A percentile compares a stretch with the other conserved stretches of the same genome.
Conservation (phyloP, 2,797 vertebrate species). For the Hydrolagus colliei region DNA sequence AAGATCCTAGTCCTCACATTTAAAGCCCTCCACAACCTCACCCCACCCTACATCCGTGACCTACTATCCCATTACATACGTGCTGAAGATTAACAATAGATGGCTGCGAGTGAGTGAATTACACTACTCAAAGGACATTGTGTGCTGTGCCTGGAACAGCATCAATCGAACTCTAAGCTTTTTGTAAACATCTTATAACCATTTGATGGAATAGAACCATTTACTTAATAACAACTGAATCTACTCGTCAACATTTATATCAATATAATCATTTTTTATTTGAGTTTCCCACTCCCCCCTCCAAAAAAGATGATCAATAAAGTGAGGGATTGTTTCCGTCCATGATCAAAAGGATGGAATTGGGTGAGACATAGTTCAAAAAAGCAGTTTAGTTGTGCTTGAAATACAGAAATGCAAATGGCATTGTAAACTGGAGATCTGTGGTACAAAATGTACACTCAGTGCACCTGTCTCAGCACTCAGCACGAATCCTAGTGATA, state of each 20-base stretch:
- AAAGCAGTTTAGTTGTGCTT: background rate
- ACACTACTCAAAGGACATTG: background rate
- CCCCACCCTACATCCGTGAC: too few species aligned
- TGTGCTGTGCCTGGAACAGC: constrained; percentile 12
- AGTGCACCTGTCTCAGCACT: constrained; percentile 13
- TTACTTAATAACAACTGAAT: background rate
- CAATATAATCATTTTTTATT: background rate
- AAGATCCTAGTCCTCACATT: too few species aligned
- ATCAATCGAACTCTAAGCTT: background rate
- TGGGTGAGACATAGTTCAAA: background rate
- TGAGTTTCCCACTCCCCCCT: too few species aligned
- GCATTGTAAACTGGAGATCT: constrained; percentile 14
- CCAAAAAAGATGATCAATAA: background rate
- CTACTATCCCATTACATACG: background rate
- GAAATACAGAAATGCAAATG: constrained; percentile 11
- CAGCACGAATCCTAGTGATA: background rate
- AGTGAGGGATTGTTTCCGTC: background rate
- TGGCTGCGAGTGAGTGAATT: background rate
- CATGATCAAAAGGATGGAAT: background rate
- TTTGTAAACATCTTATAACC: background rate
- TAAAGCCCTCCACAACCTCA: too few species aligned
- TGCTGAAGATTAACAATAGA: background rate
- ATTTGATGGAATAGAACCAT: background rate
- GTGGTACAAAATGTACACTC: constrained; percentile 7
- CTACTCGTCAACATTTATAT: background rate